Base-by-base conservation (phyloP, 2,888 invertebrate species). In the Synanthedon formicaeformis region DNA sequence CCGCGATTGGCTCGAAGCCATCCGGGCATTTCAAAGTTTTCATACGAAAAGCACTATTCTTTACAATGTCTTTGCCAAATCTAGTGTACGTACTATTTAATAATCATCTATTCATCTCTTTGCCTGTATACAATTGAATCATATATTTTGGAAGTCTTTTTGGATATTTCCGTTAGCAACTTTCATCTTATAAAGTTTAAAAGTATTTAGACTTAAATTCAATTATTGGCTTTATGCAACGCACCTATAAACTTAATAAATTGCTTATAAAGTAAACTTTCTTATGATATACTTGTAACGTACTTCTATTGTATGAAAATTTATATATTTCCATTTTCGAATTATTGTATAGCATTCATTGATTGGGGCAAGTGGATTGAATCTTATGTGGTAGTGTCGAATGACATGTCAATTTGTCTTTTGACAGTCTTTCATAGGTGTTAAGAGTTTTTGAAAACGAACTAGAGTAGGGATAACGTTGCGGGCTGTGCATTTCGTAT, bases 401-500 rank as follows among this genome's bases (percentile, higher is more conserved):
- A 73, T 71, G 65, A 66, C 66, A 71, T 71, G 80, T 81, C 75
- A 78, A 79, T 81, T 78, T 75, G 69, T 74, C 69, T 68, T 73
- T 73, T 65, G 69, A 69, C 65, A 64, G 56, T 59, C 65, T 73
- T n/a, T 69, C 67, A 71, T 74, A 73, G 68, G 62, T 62, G 57
- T 62, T 69, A 72, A 70, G 70, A 62, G 66, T 69, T 61, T 72
- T 74, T 64, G 67, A 66, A 65, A 72, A 74, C 66, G 71, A 75
- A 71, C 67, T 80, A 81, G 75, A 63, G 70, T 82, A 82, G 75
- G 74, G 55, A 71, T 63, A 74, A 73, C 69, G 70, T 75, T 71
- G 74, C 75, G 71, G 84, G 85, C 85, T 85, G 85, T 86, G 83
- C 78, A 75, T 80, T 77, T 73, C 61, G 65, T 71, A 61, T 83